Evolutionary conservation across 2,888 invertebrate genomes (phyloP).

Genomic region (Ichneumoninae sp.): DNA sequence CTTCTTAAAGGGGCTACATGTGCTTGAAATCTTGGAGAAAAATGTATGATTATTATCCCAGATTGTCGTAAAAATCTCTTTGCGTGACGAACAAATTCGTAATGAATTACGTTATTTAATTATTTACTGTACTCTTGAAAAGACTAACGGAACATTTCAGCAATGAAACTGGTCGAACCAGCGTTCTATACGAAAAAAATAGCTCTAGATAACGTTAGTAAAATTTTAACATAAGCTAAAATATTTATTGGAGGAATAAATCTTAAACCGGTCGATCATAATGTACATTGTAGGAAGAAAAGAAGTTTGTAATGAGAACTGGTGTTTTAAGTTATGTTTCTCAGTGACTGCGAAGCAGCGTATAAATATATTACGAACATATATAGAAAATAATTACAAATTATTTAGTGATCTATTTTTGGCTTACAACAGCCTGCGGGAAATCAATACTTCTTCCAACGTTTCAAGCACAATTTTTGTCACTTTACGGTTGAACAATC

Average conservation of each 20-base stretch:
- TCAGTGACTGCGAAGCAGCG: not conserved
- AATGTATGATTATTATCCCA: constrained; percentile 4
- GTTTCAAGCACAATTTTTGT: not conserved
- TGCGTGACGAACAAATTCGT: not conserved
- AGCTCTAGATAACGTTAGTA: not conserved
- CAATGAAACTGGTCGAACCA: not conserved
- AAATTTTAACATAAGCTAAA: not conserved
- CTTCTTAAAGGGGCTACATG: not conserved
- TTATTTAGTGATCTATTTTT: not conserved
- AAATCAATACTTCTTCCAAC: constrained; percentile 4
- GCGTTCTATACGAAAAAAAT: not conserved
- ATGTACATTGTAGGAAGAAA: not conserved
- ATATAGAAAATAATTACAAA: not conserved
- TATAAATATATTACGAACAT: not conserved
- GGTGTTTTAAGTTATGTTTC: not conserved
- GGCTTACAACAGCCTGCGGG: not conserved
- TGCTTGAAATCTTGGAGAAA: constrained; percentile 17
- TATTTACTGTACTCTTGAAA: not conserved
- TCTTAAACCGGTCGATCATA: not conserved
- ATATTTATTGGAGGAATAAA: not conserved
- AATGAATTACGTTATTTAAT: not conserved
- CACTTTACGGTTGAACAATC: constrained; percentile 3
- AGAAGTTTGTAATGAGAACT: not conserved
- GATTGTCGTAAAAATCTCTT: not conserved
- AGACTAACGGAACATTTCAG: not conserved